These are phyloP conservation scores for Drosophila ezoana DNA, from an alignment of 2,888 invertebrate genomes.

Conservation along the genomic window DNA sequence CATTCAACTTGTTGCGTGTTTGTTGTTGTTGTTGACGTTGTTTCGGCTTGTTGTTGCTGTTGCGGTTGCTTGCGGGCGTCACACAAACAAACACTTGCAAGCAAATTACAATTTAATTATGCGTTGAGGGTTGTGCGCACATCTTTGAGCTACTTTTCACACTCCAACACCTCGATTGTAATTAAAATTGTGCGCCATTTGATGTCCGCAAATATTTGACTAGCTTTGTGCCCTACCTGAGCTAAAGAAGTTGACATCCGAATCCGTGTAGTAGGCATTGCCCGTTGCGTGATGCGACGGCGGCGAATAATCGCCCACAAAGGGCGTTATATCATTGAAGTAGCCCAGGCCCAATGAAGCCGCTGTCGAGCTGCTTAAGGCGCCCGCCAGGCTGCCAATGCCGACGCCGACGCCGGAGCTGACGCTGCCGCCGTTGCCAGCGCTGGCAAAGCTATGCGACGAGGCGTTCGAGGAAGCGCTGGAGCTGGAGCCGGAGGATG, in stretches of 20 bases:
- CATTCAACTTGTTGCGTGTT: constrained; percentile 72
- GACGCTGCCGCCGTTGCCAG: constrained; percentile 8
- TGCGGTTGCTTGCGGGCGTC: constrained; percentile 50
- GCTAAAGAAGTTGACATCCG: constrained; percentile 85
- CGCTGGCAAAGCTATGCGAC: constrained; percentile 61
- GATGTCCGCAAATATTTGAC: constrained; percentile 77
- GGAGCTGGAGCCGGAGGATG: constrained; percentile 73
- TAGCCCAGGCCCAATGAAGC: constrained; percentile 81
- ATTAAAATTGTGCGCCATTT: constrained; percentile 72
- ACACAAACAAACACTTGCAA: constrained; percentile 69
- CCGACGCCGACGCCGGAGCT: constrained; percentile 12
- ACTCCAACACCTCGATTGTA: constrained; percentile 67
- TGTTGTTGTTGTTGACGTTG: constrained; percentile 18
- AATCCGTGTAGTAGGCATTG: constrained; percentile 83
- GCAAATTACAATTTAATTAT: constrained; percentile 83
- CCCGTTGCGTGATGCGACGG: constrained; percentile 45
- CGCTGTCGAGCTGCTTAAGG: constrained; percentile 74
- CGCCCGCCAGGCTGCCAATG: constrained; percentile 61
- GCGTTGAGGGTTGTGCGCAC: constrained; percentile 57
- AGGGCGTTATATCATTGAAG: constrained; percentile 82
- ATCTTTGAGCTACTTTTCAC: constrained; percentile 66
- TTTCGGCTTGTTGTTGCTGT: constrained; percentile 17
- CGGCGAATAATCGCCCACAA: constrained; percentile 82
- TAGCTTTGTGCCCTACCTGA: constrained; percentile 76
- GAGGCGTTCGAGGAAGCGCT: constrained; percentile 71